Conservation (phyloP, 2,888 invertebrate species). For the Antheraea yamamai region DNA sequence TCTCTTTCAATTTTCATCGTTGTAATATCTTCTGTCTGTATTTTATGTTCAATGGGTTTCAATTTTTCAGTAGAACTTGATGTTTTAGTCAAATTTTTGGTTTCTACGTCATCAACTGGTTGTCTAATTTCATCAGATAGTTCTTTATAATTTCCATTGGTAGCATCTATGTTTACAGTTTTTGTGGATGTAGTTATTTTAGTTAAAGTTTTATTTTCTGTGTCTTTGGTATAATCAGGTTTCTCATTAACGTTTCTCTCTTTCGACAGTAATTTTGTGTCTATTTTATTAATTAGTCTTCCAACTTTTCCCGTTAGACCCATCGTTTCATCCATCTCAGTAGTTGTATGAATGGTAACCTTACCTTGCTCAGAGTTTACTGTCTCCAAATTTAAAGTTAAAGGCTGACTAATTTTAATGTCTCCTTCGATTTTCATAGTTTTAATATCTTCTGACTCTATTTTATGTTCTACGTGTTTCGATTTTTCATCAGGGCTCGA, state of each 20-base stretch:
- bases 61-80: not conserved
- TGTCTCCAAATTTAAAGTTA: not conserved
- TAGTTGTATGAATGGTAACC: conserved; percentile 11
- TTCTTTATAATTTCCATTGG: not conserved
- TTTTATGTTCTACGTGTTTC: not conserved
- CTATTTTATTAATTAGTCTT: conserved; percentile 45
- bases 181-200: conserved; percentile 8
- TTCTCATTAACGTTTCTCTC: not conserved
- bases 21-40: conserved; percentile 17
- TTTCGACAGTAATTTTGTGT: conserved; percentile 24
- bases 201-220: conserved; percentile 6
- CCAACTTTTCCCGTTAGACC: conserved; percentile 58
- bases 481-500: not conserved
- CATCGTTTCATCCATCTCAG: conserved; percentile 35
- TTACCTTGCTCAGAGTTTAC: conserved; percentile 12
- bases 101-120: not conserved
- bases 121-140: not conserved
- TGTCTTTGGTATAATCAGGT: not conserved
- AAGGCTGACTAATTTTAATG: conserved; percentile 20
- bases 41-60: not conserved
- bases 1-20: conserved; percentile 23
- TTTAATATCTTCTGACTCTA: conserved; percentile 16
- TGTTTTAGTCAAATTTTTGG: conserved; percentile 4
- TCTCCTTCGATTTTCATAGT: conserved; percentile 24
- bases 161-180: not conserved